These are phyloP conservation scores for Eurystomus gularis DNA, from an alignment of 2,113 vertebrate species.

Conservation along the genomic window DNA sequence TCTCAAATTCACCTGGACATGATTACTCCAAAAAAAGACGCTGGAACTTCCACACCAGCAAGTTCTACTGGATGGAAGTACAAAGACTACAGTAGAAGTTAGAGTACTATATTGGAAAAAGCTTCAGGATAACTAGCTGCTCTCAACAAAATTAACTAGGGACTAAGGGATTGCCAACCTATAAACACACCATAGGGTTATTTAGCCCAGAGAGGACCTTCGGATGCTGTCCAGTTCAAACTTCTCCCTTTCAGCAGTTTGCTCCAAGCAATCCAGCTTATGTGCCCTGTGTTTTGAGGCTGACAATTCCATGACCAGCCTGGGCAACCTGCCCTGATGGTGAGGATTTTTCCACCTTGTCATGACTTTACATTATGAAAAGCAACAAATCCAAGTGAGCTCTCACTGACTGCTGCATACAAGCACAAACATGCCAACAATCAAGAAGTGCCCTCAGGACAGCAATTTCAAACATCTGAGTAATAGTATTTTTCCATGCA, in stretches of 20 bases:
- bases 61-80: background rate
- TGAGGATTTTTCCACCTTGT: background rate
- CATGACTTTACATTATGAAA: background rate
- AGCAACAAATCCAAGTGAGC: background rate
- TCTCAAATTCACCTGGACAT: background rate
- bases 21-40: background rate
- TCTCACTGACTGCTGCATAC: background rate
- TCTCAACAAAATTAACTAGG: background rate
- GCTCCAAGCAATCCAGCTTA: background rate
- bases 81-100: background rate
- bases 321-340: background rate
- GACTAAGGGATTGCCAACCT: background rate
- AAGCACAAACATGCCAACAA: background rate
- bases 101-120: background rate
- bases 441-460: background rate
- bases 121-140: background rate
- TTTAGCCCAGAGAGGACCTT: background rate
- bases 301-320: background rate
- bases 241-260: background rate
- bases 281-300: accelerated
- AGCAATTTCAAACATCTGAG: background rate
- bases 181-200: background rate
- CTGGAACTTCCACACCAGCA: background rate
- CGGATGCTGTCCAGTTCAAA: background rate
- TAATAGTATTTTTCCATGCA: background rate